Percentiles rank a stretch among this genome's conserved stretches.
Evolutionary conservation across 2,797 vertebrate species (phyloP).

Genomic region (Carcharodon carcharias): DNA sequence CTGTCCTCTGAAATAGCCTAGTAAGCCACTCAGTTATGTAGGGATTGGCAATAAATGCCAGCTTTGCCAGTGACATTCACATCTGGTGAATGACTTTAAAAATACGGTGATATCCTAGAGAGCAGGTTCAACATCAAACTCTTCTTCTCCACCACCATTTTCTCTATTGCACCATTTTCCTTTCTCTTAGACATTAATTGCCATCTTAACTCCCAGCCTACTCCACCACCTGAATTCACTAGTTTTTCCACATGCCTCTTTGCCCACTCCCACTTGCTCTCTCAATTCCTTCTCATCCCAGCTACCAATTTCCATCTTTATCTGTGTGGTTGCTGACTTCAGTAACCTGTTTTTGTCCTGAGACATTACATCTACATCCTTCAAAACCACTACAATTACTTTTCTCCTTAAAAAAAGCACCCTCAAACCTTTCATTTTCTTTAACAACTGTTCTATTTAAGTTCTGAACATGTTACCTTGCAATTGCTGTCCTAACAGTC

Average conservation of each 20-base stretch:
- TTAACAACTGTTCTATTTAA: not conserved
- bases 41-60: not conserved
- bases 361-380: not conserved
- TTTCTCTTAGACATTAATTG: not conserved
- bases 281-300: not conserved
- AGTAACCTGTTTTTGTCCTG: not conserved
- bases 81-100: not conserved
- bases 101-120: not conserved
- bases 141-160: not conserved
- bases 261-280: not conserved
- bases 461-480: not conserved
- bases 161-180: not conserved
- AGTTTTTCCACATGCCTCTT: not conserved
- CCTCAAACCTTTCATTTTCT: not conserved
- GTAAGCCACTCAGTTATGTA: not conserved
- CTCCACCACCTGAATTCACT: not conserved
- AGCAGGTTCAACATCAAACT: not conserved
- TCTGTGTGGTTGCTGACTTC: not conserved
- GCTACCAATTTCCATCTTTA: not conserved
- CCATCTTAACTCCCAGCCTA: not conserved
- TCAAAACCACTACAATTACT: not conserved
- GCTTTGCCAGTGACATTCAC: not conserved
- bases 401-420: not conserved
- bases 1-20: not conserved
- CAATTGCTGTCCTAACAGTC: not conserved